These are phyloP conservation scores for Stomatorhinus ivindoensis DNA, from an alignment of 2,113 vertebrate species.

Conservation along the genomic window DNA sequence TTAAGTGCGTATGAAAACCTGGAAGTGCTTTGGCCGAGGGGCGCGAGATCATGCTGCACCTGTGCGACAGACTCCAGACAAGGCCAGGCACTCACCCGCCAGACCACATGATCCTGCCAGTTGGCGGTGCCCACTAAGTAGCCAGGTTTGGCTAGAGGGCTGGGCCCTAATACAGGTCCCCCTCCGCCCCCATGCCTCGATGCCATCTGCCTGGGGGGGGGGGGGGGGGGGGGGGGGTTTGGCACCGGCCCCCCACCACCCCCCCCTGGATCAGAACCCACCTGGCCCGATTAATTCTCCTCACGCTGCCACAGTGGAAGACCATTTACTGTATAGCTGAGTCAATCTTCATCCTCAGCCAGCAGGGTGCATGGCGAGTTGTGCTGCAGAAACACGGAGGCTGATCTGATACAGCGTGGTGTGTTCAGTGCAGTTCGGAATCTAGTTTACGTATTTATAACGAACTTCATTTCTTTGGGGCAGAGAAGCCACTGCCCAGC, in stretches of 20 bases:
- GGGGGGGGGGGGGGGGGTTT: background rate
- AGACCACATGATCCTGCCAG: slow-evolving; percentile 21
- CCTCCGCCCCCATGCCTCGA: slow-evolving; percentile 17
- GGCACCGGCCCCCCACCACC: background rate
- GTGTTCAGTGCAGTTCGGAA: background rate
- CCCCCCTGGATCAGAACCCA: slow-evolving; percentile 23
- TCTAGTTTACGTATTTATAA: background rate
- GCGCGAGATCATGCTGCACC: background rate
- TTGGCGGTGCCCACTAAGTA: slow-evolving; percentile 18
- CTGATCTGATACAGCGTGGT: background rate
- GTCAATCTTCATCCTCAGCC: background rate
- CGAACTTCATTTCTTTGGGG: background rate
- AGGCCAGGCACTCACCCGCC: slow-evolving; percentile 23
- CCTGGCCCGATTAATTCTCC: slow-evolving; percentile 17
- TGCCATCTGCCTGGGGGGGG: slow-evolving; percentile 19
- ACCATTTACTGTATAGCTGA: background rate
- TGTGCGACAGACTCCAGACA: background rate
- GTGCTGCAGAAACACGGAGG: background rate
- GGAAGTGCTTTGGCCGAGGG: background rate
- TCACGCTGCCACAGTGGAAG: background rate
- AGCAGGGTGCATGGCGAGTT: background rate
- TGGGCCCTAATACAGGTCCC: slow-evolving; percentile 7
- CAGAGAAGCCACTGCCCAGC: background rate
- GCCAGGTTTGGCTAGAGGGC: background rate
- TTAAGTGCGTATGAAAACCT: background rate